Conservation (phyloP, 2,113 vertebrate genomes). For the Crotalus tigris region DNA sequence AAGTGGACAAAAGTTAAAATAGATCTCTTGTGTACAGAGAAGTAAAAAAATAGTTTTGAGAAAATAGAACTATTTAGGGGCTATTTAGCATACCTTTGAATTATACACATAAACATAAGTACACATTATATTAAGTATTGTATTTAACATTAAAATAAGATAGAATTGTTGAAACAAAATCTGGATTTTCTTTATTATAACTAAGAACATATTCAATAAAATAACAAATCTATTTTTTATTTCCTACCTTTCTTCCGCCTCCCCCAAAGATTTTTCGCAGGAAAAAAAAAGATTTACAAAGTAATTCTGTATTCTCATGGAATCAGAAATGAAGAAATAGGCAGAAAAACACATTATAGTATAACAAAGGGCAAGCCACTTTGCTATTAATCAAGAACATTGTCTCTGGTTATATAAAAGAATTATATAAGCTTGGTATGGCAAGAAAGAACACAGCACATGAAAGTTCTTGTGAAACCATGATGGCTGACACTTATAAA, state of each 20-base stretch:
- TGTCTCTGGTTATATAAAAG: constrained; percentile 44
- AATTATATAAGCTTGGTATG: constrained; percentile 50
- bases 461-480: constrained; percentile 17
- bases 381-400: constrained; percentile 28
- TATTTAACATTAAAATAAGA: not conserved
- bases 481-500: constrained; percentile 18
- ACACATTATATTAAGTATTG: not conserved
- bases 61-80: not conserved
- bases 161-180: not conserved
- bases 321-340: not conserved
- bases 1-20: not conserved
- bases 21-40: not conserved
- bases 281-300: not conserved
- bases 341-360: constrained; percentile 15
- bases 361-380: constrained; percentile 13
- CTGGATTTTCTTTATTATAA: not conserved
- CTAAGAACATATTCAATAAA: not conserved
- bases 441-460: constrained; percentile 43
- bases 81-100: not conserved
- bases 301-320: not conserved
- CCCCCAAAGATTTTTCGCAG: not conserved
- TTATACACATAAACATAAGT: not conserved
- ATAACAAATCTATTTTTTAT: not conserved
- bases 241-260: not conserved
- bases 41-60: not conserved